Evolutionary conservation across 2,888 invertebrate species (phyloP).

Genomic region (Sarcophaga caerulescens): DNA sequence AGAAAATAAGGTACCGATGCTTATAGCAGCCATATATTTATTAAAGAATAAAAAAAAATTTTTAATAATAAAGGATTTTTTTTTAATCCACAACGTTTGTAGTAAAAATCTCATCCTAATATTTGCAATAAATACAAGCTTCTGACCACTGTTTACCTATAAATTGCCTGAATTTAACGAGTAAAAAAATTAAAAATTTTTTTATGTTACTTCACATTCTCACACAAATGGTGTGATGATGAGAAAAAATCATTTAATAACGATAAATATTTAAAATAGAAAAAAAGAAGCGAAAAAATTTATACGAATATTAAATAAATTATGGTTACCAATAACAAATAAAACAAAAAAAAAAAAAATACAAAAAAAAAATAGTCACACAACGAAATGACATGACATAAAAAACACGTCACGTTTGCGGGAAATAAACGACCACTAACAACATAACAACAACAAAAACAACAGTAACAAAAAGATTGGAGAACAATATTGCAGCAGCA

Average conservation of each 20-base stretch:
- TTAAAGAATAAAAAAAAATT: no score
- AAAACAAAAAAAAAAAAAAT: slow-evolving; percentile 11
- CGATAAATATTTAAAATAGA: slow-evolving; percentile 33
- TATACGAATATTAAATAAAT: slow-evolving; percentile 21
- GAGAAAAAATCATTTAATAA: slow-evolving; percentile 59
- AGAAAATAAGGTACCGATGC: no score
- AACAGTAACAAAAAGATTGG: no score
- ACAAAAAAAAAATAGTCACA: slow-evolving; percentile 14
- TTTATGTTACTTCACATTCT: slow-evolving; percentile 42
- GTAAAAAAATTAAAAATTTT: neutral
- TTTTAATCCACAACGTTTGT: no score
- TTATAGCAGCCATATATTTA: no score
- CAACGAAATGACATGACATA: slow-evolving; percentile 49
- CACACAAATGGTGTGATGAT: slow-evolving; percentile 48
- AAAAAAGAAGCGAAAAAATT: slow-evolving; percentile 15
- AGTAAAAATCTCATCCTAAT: no score
- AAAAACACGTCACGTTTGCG: slow-evolving; percentile 63
- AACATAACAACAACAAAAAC: slow-evolving; percentile 12
- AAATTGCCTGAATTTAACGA: no score
- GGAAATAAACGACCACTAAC: slow-evolving; percentile 47
- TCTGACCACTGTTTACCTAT: no score
- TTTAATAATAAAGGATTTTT: no score
- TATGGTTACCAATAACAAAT: slow-evolving; percentile 9
- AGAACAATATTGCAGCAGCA: neutral
- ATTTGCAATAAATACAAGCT: no score